phyloP scores from a whole-genome alignment of 2,113 vertebrate species.

The Callopanchax toddi region DNA sequence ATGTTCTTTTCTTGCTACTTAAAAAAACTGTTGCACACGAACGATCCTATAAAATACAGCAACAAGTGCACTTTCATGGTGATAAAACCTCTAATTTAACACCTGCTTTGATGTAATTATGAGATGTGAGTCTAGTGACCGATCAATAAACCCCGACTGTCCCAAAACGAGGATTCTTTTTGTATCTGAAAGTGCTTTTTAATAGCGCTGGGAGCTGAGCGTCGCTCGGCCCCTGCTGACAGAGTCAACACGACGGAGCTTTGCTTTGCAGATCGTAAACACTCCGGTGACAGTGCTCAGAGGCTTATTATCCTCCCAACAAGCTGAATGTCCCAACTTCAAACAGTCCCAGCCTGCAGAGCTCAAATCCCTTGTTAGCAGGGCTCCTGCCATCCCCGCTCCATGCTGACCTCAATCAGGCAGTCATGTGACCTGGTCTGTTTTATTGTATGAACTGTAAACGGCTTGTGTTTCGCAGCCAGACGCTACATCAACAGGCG shows the following conservation, averaged over 20 bases:
- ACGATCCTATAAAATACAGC: no score
- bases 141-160: slow-evolving; percentile 28
- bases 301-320: slow-evolving; percentile 65
- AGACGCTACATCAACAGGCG: not conserved
- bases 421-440: not conserved
- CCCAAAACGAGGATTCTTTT: slow-evolving; percentile 36
- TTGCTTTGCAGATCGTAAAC: slow-evolving; percentile 77
- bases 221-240: slow-evolving; percentile 62
- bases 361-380: slow-evolving; percentile 39
- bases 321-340: slow-evolving; percentile 41
- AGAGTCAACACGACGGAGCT: slow-evolving; percentile 64
- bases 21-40: no score
- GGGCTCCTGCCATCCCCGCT: slow-evolving; percentile 20
- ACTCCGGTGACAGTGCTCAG: slow-evolving; percentile 67
- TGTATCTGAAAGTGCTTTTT: slow-evolving; percentile 74
- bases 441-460: slow-evolving; percentile 19
- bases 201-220: slow-evolving; percentile 50
- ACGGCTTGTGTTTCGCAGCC: not conserved
- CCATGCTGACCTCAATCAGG: slow-evolving; percentile 1
- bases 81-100: no score
- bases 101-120: no score
- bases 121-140: slow-evolving; percentile 5
- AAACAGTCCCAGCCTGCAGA: slow-evolving; percentile 50
- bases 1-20: no score
- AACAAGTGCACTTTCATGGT: no score